Evolutionary conservation across 1,140 invertebrate genomes (phyloP), one percentile per base, ranked within the genome.

Genomic region (Octopus bimaculoides): DNA sequence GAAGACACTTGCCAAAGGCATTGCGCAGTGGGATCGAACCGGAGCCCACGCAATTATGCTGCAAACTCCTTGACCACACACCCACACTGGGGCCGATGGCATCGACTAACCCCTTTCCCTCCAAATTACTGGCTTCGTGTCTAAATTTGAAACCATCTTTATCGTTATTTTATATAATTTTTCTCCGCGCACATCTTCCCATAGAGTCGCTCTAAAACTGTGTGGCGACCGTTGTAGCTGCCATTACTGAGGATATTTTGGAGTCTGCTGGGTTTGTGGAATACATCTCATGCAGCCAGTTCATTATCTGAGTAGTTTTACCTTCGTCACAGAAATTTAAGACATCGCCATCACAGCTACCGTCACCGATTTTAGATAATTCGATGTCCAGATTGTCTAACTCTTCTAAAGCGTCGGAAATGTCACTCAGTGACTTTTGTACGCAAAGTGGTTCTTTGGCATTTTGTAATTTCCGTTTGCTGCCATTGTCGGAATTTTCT

Each of bases 261-360:
- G 17, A 14, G 6, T n/a, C 26, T 6, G 17, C 26, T 71, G 17
- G 9, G 26, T 71, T 71, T n/a, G 5, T 17, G 14, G 26, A 41
- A 41, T 71, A 71, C 5, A 17, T 20, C 1, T 71, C 4, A 14
- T 71, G 66, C 26, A 71, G 14, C 66, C 66, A 71, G 26, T 71
- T n/a, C 6, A 71, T 71, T 12, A 71, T 71, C 14, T 71, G 66
- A 71, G 17, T 71, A n/a, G 66, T 71, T 14, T 71, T 71, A 20
- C 66, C 66, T 14, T 71, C 66, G 14, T 71, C 66, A 20, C 66
- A 71, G 14, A 71, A 71, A 71, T 71, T 71, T 71, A 71, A 71
- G 26, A 14, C 6, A 17, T 71, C 66, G 7, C 7, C 66, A 5
- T 71, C 66, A 17, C 66, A 71, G 26, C 26, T 41, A 41, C 26